Conservation (phyloP, 2,797 vertebrate species). For the Chrysocyon brachyurus region DNA sequence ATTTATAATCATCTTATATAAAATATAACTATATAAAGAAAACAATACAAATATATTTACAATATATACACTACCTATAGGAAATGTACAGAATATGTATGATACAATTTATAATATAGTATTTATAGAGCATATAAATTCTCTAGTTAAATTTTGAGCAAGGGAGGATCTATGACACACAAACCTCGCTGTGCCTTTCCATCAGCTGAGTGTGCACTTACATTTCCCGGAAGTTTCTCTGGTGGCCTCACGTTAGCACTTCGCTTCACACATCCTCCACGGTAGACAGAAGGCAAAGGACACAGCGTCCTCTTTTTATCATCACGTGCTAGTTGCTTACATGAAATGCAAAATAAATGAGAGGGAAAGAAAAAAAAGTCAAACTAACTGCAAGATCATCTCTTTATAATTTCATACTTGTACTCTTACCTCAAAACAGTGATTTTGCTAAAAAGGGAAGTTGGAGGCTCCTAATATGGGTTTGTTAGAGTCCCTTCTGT, state of each 20-base stretch:
- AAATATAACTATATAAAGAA: not conserved
- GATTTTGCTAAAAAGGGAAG: conserved; percentile 16
- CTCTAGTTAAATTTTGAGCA: not conserved
- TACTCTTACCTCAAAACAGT: not conserved
- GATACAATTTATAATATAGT: not conserved
- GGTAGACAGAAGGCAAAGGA: not conserved
- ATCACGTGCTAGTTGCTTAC: not conserved
- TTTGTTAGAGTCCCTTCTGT: not conserved
- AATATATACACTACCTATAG: not conserved
- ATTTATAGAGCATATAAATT: not conserved
- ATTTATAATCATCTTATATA: not conserved
- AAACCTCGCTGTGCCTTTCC: not conserved
- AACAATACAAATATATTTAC: not conserved
- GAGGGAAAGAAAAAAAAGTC: not conserved
- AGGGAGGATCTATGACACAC: not conserved
- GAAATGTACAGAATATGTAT: not conserved
- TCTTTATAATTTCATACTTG: not conserved
- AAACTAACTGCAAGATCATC: not conserved
- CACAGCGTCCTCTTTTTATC: not conserved
- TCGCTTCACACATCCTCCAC: not conserved
- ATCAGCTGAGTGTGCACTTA: not conserved
- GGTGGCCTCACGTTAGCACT: not conserved
- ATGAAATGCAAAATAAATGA: conserved; percentile 47
- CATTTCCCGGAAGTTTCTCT: not conserved
- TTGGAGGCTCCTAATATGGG: not conserved